Base-by-base conservation (phyloP, 2,888 invertebrate genomes). In the Cryptocephalus moraei region DNA sequence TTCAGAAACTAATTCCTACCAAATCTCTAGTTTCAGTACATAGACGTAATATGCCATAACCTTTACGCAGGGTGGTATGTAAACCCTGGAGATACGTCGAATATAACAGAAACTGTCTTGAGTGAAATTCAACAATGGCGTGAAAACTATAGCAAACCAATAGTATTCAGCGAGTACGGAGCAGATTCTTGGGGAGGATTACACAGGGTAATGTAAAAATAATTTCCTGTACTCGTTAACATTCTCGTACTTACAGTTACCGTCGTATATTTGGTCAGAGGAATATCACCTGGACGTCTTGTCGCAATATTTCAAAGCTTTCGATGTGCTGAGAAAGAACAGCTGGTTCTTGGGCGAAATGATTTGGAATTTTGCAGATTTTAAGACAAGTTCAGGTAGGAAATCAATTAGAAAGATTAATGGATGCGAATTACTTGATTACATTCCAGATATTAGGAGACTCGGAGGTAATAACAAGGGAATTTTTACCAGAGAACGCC, bases 331-430 rank as follows among this genome's bases (percentile, higher is more conserved):
- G 31, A 78, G 91, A 44, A 73, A 73, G 2, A 70, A 79, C 47
- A 79, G 81, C 4, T 90, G 86, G 72, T 89, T 97, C 61, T 81
- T 91, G 22, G 97, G 97, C 3, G 96, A 97, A 74, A 91, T 96
- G 75, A 89, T 96, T 39, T 97, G 97, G 97, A 97, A 97, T 71
- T 97, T 97, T 71, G 97, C 97, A 1, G 97, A 97, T 69, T 97
- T 97, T 65, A 91, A 92, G 71, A 97, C 97, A 22, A 22, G 22
- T 22, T 22, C 22, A 22, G 22, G 22, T 93, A 76, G 79, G 59
- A 22, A 22, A 22, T 22, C 22, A 22, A 22, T 4, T 22, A 22
- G 6, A 22, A 22, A 22, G 22, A 6, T 22, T 22, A 4, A 22
- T 22, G 22, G 22, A 4, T 22, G 22, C 2, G 22, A 22, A 22